Conservation (phyloP, 1,140 invertebrate genomes). For the Anthonomus grandis region DNA sequence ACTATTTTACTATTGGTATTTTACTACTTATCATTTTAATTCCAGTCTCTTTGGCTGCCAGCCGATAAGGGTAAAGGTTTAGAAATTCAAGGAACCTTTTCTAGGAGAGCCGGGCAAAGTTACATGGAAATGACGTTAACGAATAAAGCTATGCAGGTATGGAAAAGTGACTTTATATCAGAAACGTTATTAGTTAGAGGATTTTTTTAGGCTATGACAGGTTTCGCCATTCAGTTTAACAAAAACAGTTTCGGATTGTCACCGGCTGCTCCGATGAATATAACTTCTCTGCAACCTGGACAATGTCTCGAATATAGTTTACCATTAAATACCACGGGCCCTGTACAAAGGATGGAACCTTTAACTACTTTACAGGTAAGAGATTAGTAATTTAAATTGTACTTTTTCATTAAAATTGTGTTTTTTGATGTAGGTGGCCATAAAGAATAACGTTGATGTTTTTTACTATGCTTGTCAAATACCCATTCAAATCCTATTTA, state of each 20-base stretch:
- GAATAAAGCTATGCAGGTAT: slow-evolving; percentile 93
- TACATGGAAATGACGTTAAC: slow-evolving; percentile 96
- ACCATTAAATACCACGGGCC: slow-evolving; percentile 78
- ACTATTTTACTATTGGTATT: not conserved
- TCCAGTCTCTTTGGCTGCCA: slow-evolving; percentile 79
- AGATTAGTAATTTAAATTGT: not conserved
- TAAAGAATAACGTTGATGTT: slow-evolving; percentile 99
- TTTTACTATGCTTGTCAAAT: slow-evolving; percentile 96
- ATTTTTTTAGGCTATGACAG: slow-evolving; percentile 69
- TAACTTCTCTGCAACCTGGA: slow-evolving; percentile 81
- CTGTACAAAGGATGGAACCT: slow-evolving; percentile 95
- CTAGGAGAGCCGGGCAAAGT: slow-evolving; percentile 80
- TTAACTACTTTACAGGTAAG: slow-evolving; percentile 82
- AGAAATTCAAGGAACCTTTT: slow-evolving; percentile 95
- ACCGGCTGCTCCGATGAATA: slow-evolving; percentile 76
- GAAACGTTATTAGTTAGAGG: not conserved
- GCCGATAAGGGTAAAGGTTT: slow-evolving; percentile 97
- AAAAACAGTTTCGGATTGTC: slow-evolving; percentile 97
- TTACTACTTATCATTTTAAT: not conserved
- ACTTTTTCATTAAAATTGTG: not conserved
- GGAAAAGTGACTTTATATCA: not conserved
- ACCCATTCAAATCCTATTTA: slow-evolving; percentile 90
- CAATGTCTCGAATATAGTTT: slow-evolving; percentile 77
- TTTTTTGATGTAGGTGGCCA: slow-evolving; percentile 63
- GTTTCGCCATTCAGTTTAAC: slow-evolving; percentile 97